Base-by-base conservation (phyloP, 2,113 vertebrate genomes). In the Thunnus maccoyii region DNA sequence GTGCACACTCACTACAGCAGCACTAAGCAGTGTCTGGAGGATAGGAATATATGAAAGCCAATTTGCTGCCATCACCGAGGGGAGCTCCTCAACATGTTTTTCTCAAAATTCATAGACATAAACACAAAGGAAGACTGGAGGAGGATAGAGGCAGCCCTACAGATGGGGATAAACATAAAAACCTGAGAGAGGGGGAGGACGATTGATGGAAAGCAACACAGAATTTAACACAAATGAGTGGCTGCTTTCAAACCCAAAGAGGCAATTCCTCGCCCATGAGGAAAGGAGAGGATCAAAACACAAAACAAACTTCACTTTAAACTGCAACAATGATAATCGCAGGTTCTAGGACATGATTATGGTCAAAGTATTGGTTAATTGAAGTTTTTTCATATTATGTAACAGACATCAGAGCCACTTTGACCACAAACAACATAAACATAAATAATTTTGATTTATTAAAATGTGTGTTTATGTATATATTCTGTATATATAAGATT, bases 41-140 rank as follows among this genome's bases (percentile, higher is more conserved):
- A 89, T 58, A 84, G 32, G 72, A 86, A 78, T 83, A 90, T 89
- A 84, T 93, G 84, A 92, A 88, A 92, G 89, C 82, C 85, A 92
- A 92, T 92, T 91, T 91, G 78, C 86, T 78, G 68, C 75, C 92
- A 88, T 90, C 90, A 91, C 84, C 85, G 72, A 90, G 63, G 79
- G 87, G 83, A 91, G 82, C 76, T 89, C 83, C 89, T 87, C 71
- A 71, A 86, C 82, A 82, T 87, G 77, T 90, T 91, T 90, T 86
- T 80, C 75, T 81, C 46, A 54, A 89, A 87, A 89, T 88, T 90
- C 73, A 85, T 65, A 88, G 86, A 91, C 78, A 80, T 52, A 72
- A 89, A 82, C 77, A 92, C 86, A 92, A 92, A 89, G 78, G 88
- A 73, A 77, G 74, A 88, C 86, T 74, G 69, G 71, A 62, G 77